Evolutionary conservation across 2,797 vertebrate genomes (phyloP).

Genomic region (Okamejei kenojei): DNA sequence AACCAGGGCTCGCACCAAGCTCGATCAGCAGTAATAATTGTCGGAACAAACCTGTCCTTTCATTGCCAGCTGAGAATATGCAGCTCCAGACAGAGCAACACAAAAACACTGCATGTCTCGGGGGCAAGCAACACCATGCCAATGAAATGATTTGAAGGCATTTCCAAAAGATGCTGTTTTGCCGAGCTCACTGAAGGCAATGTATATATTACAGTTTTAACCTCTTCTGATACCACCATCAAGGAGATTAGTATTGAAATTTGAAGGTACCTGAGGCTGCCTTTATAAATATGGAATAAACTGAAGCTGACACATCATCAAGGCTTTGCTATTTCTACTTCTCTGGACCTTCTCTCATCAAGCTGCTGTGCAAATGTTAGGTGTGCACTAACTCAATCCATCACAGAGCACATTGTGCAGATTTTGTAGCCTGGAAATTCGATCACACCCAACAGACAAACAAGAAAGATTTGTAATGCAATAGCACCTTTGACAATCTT

Average conservation of each 20-base stretch:
- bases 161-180: constrained; percentile 57
- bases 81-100: constrained; percentile 58
- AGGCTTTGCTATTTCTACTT: background rate
- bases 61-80: constrained; percentile 48
- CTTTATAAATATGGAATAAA: background rate
- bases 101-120: constrained; percentile 59
- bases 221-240: background rate
- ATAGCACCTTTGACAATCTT: background rate
- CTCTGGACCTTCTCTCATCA: too few relatives aligned
- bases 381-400: background rate
- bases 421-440: background rate
- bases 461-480: background rate
- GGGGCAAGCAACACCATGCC: constrained; percentile 53
- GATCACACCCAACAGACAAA: background rate
- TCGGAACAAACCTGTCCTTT: constrained; percentile 57
- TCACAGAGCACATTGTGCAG: background rate
- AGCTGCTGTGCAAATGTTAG: too few relatives aligned
- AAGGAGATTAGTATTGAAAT: background rate
- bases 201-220: background rate
- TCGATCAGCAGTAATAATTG: constrained; percentile 55
- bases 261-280: background rate
- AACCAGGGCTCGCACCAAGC: constrained; percentile 49
- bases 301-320: background rate
- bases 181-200: constrained; percentile 50
- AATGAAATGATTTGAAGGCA: constrained; percentile 64